These are phyloP conservation scores for Erpornis zantholeuca DNA, from an alignment of 2,113 vertebrate genomes.

Conservation along the genomic window DNA sequence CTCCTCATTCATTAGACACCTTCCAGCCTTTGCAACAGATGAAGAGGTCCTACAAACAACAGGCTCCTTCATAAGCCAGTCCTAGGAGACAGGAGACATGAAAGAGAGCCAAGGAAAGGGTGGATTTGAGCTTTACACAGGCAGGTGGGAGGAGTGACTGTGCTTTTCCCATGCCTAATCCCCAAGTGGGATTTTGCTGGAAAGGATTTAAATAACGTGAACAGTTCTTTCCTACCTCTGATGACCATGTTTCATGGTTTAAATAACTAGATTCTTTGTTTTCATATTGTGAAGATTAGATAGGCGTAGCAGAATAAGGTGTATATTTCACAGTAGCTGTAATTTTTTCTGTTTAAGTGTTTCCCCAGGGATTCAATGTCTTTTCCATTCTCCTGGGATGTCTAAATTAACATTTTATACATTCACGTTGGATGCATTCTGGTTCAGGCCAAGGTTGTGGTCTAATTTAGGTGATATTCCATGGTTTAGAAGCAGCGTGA, in stretches of 20 bases:
- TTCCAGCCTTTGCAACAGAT: neutral
- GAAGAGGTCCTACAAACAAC: neutral
- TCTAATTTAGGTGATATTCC: neutral
- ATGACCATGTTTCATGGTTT: rapidly evolving
- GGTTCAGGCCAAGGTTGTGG: neutral
- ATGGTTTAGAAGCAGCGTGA: neutral
- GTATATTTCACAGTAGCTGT: neutral
- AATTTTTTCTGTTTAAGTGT: neutral
- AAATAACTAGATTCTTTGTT: neutral
- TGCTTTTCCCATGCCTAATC: neutral
- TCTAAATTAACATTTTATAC: neutral
- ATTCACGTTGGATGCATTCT: neutral
- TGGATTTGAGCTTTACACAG: neutral
- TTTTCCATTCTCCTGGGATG: neutral
- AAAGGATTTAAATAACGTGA: neutral
- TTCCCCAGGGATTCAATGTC: neutral
- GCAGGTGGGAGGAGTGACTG: neutral
- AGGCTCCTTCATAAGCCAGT: neutral
- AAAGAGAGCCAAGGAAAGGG: neutral
- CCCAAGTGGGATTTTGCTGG: neutral
- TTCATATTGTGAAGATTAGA: neutral
- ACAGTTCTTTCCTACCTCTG: neutral
- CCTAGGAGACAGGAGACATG: neutral
- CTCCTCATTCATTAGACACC: neutral
- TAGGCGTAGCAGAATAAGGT: neutral